Conservation (phyloP, 1,140 invertebrate genomes). For the Microplitis mediator region DNA sequence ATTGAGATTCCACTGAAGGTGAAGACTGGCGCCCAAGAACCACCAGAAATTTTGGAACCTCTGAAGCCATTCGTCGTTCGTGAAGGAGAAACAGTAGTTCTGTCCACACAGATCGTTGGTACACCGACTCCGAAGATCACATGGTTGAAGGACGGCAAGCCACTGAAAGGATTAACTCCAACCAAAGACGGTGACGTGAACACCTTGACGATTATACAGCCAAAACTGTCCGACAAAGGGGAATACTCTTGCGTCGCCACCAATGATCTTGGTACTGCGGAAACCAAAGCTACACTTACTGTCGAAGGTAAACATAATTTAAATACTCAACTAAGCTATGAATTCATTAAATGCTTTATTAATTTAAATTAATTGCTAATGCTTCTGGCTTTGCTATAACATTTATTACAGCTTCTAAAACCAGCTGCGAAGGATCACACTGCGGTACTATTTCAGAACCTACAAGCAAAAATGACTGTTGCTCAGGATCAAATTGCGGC, state of each 20-base stretch:
- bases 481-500: not conserved
- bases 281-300: constrained; percentile 76
- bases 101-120: constrained; percentile 80
- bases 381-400: not conserved
- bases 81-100: constrained; percentile 77
- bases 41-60: constrained; percentile 82
- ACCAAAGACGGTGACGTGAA: constrained; percentile 74
- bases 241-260: constrained; percentile 82
- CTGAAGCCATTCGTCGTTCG: constrained; percentile 75
- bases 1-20: constrained; percentile 81
- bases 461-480: constrained; percentile 1
- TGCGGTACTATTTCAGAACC: constrained; percentile 2
- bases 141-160: constrained; percentile 81
- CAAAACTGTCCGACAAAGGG: constrained; percentile 71
- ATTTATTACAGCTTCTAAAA: not conserved
- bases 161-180: constrained; percentile 64
- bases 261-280: constrained; percentile 77
- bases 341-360: not conserved
- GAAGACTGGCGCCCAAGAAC: constrained; percentile 75
- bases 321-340: no score
- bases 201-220: constrained; percentile 71
- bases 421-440: not conserved
- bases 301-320: constrained; percentile 73
- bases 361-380: not conserved
- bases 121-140: constrained; percentile 79